Conservation (phyloP, 2,113 vertebrate genomes). For the Pseudolaguvia tuberculata region DNA sequence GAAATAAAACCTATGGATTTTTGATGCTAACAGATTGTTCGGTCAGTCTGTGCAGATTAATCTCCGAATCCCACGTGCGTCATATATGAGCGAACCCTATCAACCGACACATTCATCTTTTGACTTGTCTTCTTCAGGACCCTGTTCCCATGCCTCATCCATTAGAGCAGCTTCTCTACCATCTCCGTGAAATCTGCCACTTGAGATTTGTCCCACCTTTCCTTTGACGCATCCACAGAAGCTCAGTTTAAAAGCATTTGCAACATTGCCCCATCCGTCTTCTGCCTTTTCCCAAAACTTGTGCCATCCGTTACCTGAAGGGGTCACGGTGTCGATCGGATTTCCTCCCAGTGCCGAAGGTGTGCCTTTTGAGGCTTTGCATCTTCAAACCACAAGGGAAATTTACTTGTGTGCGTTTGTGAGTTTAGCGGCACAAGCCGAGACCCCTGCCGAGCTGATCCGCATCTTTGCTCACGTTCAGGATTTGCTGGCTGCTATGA, state of each 20-base stretch:
- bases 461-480: neutral
- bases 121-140: neutral
- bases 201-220: constrained; percentile 34
- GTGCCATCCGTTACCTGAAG: constrained; percentile 33
- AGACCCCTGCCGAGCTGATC: constrained; percentile 15
- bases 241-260: constrained; percentile 48
- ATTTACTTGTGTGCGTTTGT: constrained; percentile 5
- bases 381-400: constrained; percentile 6
- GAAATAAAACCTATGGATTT: no score
- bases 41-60: no score
- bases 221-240: constrained; percentile 28
- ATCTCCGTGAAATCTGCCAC: constrained; percentile 35
- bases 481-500: neutral
- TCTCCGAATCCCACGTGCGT: no score
- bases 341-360: constrained; percentile 36
- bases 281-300: constrained; percentile 26
- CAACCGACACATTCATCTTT: neutral
- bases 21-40: no score
- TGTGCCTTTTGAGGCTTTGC: constrained; percentile 3
- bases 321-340: constrained; percentile 49
- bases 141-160: constrained; percentile 23
- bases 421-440: neutral
- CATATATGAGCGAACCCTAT: neutral
- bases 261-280: constrained; percentile 45
- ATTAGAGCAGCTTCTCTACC: constrained; percentile 21